Evolutionary conservation across 2,797 vertebrate genomes (phyloP).

Genomic region (Sebastes diaconus): DNA sequence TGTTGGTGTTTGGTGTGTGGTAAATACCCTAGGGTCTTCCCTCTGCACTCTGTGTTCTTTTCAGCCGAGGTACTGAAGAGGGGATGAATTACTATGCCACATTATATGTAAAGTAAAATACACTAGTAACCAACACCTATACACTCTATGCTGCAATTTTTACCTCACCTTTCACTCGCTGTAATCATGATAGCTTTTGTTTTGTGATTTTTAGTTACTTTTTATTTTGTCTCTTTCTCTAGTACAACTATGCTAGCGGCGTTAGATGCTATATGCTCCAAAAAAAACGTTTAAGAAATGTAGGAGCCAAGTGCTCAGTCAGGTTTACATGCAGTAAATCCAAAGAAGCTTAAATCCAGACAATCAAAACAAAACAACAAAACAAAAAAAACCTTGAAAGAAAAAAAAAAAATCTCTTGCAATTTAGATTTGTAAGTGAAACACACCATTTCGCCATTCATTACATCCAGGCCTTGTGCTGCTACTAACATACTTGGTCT

Average conservation of each 20-base stretch:
- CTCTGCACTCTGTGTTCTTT: background rate
- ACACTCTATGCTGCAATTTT: background rate
- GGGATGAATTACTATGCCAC: background rate
- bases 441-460: background rate
- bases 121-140: background rate
- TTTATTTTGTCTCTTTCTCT: background rate
- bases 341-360: background rate
- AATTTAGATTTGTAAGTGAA: background rate
- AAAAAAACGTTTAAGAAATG: background rate
- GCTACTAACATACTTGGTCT: background rate
- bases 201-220: background rate
- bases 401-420: background rate
- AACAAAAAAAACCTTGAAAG: background rate
- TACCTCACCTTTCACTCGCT: background rate
- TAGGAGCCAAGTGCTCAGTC: background rate
- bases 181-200: background rate
- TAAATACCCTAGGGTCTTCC: background rate
- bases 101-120: background rate
- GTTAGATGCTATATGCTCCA: background rate
- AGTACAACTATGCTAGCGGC: background rate
- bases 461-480: background rate
- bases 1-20: background rate
- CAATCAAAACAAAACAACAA: background rate
- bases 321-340: background rate
- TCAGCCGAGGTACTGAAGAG: background rate